These are phyloP conservation scores for Ahaetulla prasina DNA, from an alignment of 2,113 vertebrate species.

Conservation along the genomic window DNA sequence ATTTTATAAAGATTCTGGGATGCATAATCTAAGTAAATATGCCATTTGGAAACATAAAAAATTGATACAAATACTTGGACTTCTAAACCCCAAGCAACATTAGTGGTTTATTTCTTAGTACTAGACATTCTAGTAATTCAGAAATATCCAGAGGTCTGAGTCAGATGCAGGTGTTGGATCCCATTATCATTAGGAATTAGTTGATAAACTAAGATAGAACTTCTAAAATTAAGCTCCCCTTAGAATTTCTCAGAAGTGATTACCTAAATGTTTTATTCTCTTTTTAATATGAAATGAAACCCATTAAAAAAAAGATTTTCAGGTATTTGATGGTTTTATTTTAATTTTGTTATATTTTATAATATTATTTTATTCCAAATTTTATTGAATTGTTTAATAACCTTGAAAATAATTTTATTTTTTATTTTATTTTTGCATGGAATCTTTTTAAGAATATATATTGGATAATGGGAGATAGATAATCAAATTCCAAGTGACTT, in stretches of 20 bases:
- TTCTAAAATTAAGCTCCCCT: background rate
- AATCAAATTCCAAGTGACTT: background rate
- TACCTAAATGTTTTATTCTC: background rate
- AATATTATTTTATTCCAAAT: background rate
- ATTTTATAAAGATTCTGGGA: background rate
- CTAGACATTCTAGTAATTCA: background rate
- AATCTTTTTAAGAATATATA: background rate
- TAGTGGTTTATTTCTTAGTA: background rate
- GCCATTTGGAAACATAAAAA: background rate
- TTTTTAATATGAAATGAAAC: background rate
- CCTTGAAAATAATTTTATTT: background rate
- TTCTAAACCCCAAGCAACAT: background rate
- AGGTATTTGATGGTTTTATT: background rate
- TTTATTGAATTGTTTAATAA: background rate
- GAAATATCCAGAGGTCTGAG: background rate
- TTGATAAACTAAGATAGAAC: background rate
- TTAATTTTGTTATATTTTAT: background rate
- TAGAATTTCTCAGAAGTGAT: background rate
- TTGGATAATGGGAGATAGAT: background rate
- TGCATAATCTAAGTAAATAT: background rate
- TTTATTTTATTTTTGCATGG: background rate
- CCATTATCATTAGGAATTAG: background rate
- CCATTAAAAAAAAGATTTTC: background rate
- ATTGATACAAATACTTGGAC: background rate
- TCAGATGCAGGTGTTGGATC: background rate